Evolutionary conservation across 92 coral and sea anemone genomes (phyloP).

Genomic region (Porites cylindrica): DNA sequence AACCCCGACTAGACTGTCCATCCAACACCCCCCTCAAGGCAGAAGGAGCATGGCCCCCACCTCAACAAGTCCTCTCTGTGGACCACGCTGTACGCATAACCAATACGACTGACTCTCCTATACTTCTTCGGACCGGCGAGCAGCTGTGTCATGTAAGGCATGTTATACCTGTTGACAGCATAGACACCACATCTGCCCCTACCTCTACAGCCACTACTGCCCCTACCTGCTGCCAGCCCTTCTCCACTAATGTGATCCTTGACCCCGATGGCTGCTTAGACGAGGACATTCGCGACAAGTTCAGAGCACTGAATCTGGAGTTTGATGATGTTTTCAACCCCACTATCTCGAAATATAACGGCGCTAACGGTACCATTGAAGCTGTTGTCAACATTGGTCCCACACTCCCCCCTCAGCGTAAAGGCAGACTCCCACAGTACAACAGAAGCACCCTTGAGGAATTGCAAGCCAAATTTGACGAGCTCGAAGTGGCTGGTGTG

Average conservation of each 20-base stretch:
- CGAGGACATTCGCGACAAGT: conserved; percentile 29
- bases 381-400: not conserved
- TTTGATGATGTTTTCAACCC: conserved; percentile 38
- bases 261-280: conserved; percentile 46
- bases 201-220: conserved; percentile 26
- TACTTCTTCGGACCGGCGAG: too few species aligned
- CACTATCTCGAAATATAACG: conserved; percentile 48
- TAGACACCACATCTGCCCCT: too few species aligned
- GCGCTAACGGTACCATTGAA: conserved; percentile 35
- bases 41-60: too few species aligned
- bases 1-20: conserved; percentile 23
- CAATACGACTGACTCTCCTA: too few species aligned
- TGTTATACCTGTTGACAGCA: too few species aligned
- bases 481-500: too few species aligned
- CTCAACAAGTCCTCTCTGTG: too few species aligned
- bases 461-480: too few species aligned
- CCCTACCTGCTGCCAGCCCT: conserved; percentile 29
- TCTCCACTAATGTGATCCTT: conserved; percentile 22
- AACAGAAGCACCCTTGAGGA: not conserved
- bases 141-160: too few species aligned
- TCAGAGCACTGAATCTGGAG: conserved; percentile 32
- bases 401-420: conserved; percentile 11
- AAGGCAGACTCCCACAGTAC: conserved; percentile 33
- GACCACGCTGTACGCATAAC: too few species aligned
- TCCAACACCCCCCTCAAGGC: too few species aligned